phyloP scores from a whole-genome alignment of 2,113 vertebrate species.

The Caracal caracal region DNA sequence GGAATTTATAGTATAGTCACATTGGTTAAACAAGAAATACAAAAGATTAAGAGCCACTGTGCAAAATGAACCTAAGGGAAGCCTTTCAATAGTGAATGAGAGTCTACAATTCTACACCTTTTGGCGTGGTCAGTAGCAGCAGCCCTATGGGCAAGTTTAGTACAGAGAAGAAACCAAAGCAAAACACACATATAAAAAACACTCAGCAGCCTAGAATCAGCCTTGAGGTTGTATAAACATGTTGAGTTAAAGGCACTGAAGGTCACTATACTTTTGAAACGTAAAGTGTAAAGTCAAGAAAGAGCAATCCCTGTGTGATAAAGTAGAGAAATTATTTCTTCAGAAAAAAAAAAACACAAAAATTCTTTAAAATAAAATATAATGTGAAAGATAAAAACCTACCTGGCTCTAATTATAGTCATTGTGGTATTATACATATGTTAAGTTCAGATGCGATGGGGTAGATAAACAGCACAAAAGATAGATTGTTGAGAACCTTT shows the following conservation, averaged over 20 bases:
- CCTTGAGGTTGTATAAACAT: neutral
- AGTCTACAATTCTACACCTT: neutral
- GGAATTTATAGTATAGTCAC: neutral
- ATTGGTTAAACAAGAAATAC: neutral
- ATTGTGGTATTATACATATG: slow-evolving; percentile 20
- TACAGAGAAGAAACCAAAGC: neutral
- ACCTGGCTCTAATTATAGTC: neutral
- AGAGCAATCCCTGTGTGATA: neutral
- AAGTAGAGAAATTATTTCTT: slow-evolving; percentile 11
- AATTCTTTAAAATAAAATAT: slow-evolving; percentile 3
- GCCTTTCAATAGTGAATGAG: neutral
- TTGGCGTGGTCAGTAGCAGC: neutral
- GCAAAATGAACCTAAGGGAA: neutral
- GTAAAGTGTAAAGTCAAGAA: neutral
- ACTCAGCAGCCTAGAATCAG: neutral
- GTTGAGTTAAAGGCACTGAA: neutral
- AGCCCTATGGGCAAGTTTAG: neutral
- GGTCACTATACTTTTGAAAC: slow-evolving; percentile 44
- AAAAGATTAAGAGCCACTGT: neutral
- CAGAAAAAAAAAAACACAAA: slow-evolving; percentile 18
- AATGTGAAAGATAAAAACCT: slow-evolving; percentile 26
- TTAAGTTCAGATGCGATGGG: neutral
- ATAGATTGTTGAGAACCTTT: neutral
- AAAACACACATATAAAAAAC: neutral
- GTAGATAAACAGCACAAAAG: neutral